phyloP scores from a whole-genome alignment of 2,888 invertebrate genomes.

The Pristionchus exspectatus region DNA sequence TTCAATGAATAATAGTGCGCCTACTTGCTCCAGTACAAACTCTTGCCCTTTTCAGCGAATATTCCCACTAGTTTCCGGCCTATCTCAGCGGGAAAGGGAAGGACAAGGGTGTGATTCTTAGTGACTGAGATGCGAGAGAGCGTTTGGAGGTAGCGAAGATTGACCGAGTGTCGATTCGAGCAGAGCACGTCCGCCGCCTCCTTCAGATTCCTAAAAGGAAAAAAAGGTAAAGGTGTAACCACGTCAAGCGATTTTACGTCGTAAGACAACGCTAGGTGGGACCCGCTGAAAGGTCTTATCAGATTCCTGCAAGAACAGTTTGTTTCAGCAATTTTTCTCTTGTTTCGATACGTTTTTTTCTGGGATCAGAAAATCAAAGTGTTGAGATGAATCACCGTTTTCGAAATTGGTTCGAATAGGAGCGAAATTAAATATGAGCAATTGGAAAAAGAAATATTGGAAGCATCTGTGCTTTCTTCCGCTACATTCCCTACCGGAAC shows the following conservation, averaged over 20 bases:
- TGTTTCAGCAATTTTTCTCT: not conserved
- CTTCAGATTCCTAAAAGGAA: constrained; percentile 82
- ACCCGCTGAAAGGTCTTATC: too few species aligned
- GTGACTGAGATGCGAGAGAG: constrained; percentile 33
- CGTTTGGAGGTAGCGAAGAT: constrained; percentile 89
- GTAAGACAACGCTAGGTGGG: too few species aligned
- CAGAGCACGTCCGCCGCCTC: constrained; percentile 96
- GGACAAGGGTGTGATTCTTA: constrained; percentile 73
- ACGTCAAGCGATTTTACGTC: too few species aligned
- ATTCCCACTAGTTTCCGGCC: constrained; percentile 54
- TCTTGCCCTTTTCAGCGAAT: constrained; percentile 20
- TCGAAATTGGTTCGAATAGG: too few species aligned
- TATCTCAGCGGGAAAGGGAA: constrained; percentile 74
- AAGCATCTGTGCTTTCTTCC: not conserved
- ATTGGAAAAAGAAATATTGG: not conserved
- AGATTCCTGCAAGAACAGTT: constrained; percentile 79
- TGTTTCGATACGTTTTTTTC: too few species aligned
- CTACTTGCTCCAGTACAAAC: not conserved
- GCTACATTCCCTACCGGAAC: not conserved
- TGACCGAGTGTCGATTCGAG: constrained; percentile 94
- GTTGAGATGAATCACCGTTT: too few species aligned
- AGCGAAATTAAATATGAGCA: not conserved
- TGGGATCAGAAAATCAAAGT: too few species aligned
- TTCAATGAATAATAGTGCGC: not conserved
- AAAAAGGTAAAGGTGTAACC: too few species aligned